Conservation (phyloP, 2,888 invertebrate species). For the Drosophila histrio region DNA sequence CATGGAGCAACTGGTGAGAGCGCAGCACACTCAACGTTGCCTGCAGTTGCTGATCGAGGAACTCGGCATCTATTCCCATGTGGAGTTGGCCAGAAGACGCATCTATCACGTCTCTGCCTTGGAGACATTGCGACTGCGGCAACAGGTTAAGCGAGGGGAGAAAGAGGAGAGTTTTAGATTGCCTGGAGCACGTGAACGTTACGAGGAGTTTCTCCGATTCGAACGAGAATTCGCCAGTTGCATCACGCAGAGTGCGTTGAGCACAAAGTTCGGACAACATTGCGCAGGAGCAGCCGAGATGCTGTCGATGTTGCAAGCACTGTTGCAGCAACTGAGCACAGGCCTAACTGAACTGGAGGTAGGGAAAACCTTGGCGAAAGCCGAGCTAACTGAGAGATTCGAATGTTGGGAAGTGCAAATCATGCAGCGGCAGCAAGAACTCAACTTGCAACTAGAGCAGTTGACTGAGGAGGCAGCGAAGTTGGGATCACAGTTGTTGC, state of each 20-base stretch:
- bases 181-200: slow-evolving; percentile 93
- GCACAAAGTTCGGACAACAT: slow-evolving; percentile 99
- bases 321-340: slow-evolving; percentile 88
- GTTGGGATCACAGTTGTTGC: slow-evolving; percentile 94
- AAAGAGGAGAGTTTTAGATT: slow-evolving; percentile 80
- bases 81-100: slow-evolving; percentile 93
- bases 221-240: slow-evolving; percentile 99
- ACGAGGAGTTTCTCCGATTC: slow-evolving; percentile 99
- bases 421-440: slow-evolving; percentile 92
- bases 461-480: slow-evolving; percentile 97
- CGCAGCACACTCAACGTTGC: slow-evolving; percentile 97
- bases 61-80: slow-evolving; percentile 92
- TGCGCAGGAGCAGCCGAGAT: slow-evolving; percentile 95
- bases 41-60: slow-evolving; percentile 97
- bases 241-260: slow-evolving; percentile 97
- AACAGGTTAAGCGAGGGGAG: slow-evolving; percentile 85
- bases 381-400: slow-evolving; percentile 90
- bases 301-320: slow-evolving; percentile 87
- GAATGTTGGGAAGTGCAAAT: slow-evolving; percentile 94
- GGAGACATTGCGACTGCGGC: slow-evolving; percentile 91
- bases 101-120: slow-evolving; percentile 99
- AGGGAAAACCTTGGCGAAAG: slow-evolving; percentile 86
- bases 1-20: slow-evolving; percentile 88
- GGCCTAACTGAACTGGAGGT: slow-evolving; percentile 86
- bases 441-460: slow-evolving; percentile 95